Base-by-base conservation (phyloP, 30 jellyfish, hydroid and myxozoan species). In the Hydractinia echinata region DNA sequence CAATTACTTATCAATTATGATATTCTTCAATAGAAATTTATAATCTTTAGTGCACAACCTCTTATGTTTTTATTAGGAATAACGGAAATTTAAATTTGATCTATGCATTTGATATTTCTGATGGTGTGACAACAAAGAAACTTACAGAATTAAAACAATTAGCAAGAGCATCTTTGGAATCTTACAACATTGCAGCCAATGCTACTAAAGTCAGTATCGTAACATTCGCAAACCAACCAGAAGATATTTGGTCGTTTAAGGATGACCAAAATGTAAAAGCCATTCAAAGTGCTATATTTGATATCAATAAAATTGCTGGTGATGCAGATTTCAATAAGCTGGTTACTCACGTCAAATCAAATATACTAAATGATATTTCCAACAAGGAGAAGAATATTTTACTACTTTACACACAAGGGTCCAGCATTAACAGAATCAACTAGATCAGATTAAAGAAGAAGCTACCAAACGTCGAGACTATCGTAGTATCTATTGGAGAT, bases 41-140 rank as follows among this genome's bases (percentile, higher is more conserved):
- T 30, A 30, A 30, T 30, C 44, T 30, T 30, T 30, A 30, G 44
- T 30, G 44, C 53, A 11, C 50, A 67, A 4, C 20, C 44, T 49
- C 20, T 80, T 82, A 53, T 53, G 30, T 7, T 6, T 39, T 76
- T 55, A 11, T 48, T 61, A 87, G 95, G 80, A n/a, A 54, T 76
- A 0, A n/a, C 85, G 56, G 87, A 82, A 7, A 15, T 20, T 58
- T 80, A 13, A 86, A 76, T 76, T 82, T 88, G 18, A 89, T 88
- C 9, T 88, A 76, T 67, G 85, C 88, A 5, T 51, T 88, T 62
- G 96, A 88, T 56, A 53, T 86, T 15, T 55, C 96, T 7, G 54
- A 81, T 60, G 61, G 50, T n/a, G 50, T 72, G 61, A 19, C 81
- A 19, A 13, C 30, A 19, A 16, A 10, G 60, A 30, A 20, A 16